Conservation (phyloP, 2,888 invertebrate genomes). For the Strigamia transsilvanica region DNA sequence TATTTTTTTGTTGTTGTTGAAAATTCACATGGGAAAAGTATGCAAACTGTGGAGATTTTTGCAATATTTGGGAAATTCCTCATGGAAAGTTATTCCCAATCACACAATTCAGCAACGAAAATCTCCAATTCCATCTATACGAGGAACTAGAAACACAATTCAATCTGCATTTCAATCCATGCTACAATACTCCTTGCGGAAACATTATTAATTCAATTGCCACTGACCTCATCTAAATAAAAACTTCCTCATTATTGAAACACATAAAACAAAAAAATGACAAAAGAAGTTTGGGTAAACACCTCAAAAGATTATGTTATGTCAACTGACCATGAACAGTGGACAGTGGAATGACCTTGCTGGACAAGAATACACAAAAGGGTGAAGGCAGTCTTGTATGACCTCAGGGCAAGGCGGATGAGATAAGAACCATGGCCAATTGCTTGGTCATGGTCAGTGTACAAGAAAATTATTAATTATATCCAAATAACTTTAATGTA, state of each 20-base stretch:
- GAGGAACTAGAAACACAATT: not conserved
- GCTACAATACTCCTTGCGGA: conserved; percentile 11
- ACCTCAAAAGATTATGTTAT: not conserved
- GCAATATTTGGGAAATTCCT: no score
- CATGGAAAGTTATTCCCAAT: no score
- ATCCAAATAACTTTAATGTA: not conserved
- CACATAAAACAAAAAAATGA: not conserved
- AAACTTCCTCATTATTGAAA: conserved; percentile 1
- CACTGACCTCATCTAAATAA: conserved; percentile 2
- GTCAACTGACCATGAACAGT: conserved; percentile 32
- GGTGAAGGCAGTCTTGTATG: conserved; percentile 7
- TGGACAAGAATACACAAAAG: conserved; percentile 2
- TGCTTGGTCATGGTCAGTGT: conserved; percentile 36
- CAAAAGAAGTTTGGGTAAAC: not conserved
- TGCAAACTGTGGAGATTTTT: not conserved
- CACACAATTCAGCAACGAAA: no score
- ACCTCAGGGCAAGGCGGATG: conserved; percentile 21
- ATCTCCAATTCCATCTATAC: not conserved
- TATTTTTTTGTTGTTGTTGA: not conserved
- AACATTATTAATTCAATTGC: conserved; percentile 1
- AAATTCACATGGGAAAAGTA: not conserved
- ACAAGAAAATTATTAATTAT: conserved; percentile 39
- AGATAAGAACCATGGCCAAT: conserved; percentile 26
- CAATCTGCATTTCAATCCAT: conserved; percentile 4
- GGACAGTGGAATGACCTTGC: conserved; percentile 27